Percentiles rank a stretch among this genome's conserved stretches.
Conservation (phyloP, 2,113 vertebrate genomes). For the Thinocorus orbignyianus region DNA sequence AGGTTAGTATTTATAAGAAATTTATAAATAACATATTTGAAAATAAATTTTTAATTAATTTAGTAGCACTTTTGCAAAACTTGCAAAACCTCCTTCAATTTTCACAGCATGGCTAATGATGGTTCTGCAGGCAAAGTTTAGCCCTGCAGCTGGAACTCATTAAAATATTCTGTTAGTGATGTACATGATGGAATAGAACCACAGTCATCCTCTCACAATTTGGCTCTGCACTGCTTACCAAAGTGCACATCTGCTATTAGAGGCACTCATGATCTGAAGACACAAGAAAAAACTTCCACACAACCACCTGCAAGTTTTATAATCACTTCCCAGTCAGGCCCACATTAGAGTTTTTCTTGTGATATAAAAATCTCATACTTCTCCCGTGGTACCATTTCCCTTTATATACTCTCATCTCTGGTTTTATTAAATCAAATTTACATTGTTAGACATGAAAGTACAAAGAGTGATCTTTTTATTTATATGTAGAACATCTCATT, state of each 20-base stretch:
- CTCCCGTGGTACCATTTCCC: not conserved
- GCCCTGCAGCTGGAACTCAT: not conserved
- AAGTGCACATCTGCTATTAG: not conserved
- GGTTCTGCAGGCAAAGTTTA: not conserved
- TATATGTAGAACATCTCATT: not conserved
- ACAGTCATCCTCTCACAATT: not conserved
- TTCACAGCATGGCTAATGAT: not conserved
- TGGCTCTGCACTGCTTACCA: not conserved
- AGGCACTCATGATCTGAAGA: not conserved
- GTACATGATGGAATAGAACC: not conserved
- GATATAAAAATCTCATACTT: not conserved
- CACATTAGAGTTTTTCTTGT: not conserved
- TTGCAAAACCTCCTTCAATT: not conserved
- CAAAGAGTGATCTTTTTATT: not conserved
- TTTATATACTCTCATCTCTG: not conserved
- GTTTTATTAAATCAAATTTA: not conserved
- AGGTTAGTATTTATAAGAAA: not conserved
- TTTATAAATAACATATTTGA: not conserved
- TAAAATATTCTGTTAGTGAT: not conserved
- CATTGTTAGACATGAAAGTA: not conserved
- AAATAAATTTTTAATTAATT: not conserved
- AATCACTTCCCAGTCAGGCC: not conserved
- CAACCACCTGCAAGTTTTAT: not conserved
- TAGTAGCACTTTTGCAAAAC: not conserved
- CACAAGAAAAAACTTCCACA: not conserved